These are phyloP conservation scores for Drosophila putrida DNA, from an alignment of 2,888 invertebrate species.

Conservation along the genomic window DNA sequence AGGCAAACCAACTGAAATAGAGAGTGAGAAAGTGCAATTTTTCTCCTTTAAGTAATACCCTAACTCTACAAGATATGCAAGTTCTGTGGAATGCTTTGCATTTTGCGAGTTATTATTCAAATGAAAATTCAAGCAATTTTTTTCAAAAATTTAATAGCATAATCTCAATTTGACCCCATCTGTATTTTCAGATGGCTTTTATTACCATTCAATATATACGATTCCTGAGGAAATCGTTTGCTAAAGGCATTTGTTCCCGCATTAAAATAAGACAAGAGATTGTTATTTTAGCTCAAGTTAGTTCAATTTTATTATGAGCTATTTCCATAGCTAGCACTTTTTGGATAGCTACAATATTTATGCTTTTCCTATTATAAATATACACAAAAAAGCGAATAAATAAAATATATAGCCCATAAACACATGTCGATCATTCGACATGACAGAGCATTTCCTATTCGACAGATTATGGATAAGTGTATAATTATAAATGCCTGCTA, in stretches of 20 bases:
- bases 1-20: conserved; percentile 5
- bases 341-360: conserved; percentile 40
- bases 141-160: not conserved
- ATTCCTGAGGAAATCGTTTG: conserved; percentile 18
- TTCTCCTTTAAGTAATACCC: not conserved
- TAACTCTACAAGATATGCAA: not conserved
- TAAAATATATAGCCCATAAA: conserved; percentile 42
- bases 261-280: conserved; percentile 24
- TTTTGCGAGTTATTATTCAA: not conserved
- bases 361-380: conserved; percentile 40
- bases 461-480: conserved; percentile 21
- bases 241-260: conserved; percentile 9
- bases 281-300: conserved; percentile 41
- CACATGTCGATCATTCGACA: conserved; percentile 51
- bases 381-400: conserved; percentile 32
- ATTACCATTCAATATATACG: conserved; percentile 1
- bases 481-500: not conserved
- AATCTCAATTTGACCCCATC: not conserved
- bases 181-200: conserved; percentile 12
- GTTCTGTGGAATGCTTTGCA: not conserved
- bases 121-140: not conserved
- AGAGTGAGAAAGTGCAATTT: not conserved
- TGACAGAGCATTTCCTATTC: conserved; percentile 29
- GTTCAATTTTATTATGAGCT: conserved; percentile 41
- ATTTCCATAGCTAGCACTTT: conserved; percentile 41